Evolutionary conservation across 2,888 invertebrate genomes (phyloP).

Genomic region (Rosalia funebris): DNA sequence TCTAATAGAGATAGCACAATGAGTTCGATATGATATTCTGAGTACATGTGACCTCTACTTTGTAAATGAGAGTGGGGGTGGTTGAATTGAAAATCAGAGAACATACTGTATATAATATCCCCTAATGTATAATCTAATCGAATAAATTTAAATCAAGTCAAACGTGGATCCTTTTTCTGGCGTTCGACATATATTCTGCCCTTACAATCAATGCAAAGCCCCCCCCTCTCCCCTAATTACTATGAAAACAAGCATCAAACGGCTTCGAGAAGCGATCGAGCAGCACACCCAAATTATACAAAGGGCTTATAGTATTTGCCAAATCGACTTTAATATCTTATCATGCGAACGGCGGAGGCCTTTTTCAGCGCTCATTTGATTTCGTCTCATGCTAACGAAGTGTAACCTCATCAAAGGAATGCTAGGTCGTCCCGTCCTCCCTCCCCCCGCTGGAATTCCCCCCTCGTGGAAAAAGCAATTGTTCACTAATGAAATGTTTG

Average conservation of each 20-base stretch:
- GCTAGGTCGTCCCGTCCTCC: slow-evolving; percentile 19
- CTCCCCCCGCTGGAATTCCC: slow-evolving; percentile 28
- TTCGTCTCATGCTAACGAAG: slow-evolving; percentile 48
- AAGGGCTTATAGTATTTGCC: slow-evolving; percentile 33
- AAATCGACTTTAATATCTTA: slow-evolving; percentile 40
- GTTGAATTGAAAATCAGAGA: no score
- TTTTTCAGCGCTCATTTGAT: slow-evolving; percentile 38
- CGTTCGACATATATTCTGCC: neutral
- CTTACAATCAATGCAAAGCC: neutral
- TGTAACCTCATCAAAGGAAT: slow-evolving; percentile 53
- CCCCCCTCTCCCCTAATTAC: slow-evolving; percentile 7
- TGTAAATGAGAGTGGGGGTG: no score
- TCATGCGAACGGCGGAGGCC: slow-evolving; percentile 28
- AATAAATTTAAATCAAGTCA: neutral
- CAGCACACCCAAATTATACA: slow-evolving; percentile 25
- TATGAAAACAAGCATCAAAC: slow-evolving; percentile 29
- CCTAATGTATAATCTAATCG: no score
- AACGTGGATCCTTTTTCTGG: neutral
- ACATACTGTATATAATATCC: no score
- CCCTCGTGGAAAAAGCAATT: slow-evolving; percentile 43
- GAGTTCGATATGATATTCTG: no score
- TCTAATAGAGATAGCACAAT: no score
- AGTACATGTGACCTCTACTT: no score
- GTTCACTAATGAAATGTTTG: slow-evolving; percentile 55
- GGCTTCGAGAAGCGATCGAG: slow-evolving; percentile 18